A percentile compares a stretch with the other conserved stretches of the same genome.
Conservation (phyloP, 1,140 invertebrate genomes). For the Papilio polyxenes region DNA sequence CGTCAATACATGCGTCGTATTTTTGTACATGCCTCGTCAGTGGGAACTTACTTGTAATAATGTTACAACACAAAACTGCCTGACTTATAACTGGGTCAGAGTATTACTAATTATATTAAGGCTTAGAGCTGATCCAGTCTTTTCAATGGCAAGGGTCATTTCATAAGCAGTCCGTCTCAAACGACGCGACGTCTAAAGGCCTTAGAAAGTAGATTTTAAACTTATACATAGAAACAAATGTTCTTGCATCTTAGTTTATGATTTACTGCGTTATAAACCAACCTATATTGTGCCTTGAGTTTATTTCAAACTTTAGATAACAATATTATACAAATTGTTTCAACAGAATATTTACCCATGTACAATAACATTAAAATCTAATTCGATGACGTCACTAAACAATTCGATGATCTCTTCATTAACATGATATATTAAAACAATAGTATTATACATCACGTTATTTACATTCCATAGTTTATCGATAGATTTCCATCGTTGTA, state of each 20-base stretch:
- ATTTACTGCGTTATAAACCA: background rate
- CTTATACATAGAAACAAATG: slow-evolving; percentile 20
- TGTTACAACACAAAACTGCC: background rate
- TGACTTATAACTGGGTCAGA: slow-evolving; percentile 23
- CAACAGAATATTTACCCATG: background rate
- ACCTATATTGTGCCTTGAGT: background rate
- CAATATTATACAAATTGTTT: background rate
- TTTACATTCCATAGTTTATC: background rate
- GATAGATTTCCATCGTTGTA: background rate
- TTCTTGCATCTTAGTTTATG: background rate
- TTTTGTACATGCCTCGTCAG: background rate
- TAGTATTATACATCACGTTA: background rate
- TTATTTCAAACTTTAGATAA: background rate
- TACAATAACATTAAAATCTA: background rate
- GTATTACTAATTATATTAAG: slow-evolving; percentile 23
- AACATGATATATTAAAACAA: background rate
- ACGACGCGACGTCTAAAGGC: background rate
- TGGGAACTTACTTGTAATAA: background rate
- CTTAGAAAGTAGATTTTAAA: slow-evolving; percentile 33
- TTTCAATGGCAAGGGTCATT: slow-evolving; percentile 32
- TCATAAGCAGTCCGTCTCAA: slow-evolving; percentile 21
- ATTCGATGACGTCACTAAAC: background rate
- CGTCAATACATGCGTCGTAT: background rate
- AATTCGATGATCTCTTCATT: background rate
- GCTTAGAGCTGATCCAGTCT: slow-evolving; percentile 6